Evolutionary conservation across 1,140 invertebrate genomes (phyloP).

Genomic region (Sminthurides bifidus): DNA sequence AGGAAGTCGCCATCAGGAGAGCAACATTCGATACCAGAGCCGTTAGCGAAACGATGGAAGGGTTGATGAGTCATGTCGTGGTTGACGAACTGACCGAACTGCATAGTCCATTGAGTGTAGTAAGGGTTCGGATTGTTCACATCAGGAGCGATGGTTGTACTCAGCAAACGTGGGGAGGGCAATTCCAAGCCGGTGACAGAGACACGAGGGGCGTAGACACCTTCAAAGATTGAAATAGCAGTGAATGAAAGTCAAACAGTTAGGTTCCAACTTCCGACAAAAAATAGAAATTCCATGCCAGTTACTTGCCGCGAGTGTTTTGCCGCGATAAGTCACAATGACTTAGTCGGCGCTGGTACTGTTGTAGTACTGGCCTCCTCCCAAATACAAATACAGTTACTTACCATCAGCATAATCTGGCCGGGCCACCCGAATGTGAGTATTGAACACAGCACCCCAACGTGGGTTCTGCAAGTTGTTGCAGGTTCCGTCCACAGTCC

Average conservation of each 20-base stretch:
- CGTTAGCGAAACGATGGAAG: constrained; percentile 1
- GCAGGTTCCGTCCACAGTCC: constrained; percentile 2
- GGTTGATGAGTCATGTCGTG: constrained; percentile 11
- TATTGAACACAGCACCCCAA: not conserved
- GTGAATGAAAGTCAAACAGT: not conserved
- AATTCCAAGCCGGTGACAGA: not conserved
- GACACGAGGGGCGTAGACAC: constrained; percentile 3
- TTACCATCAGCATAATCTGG: constrained; percentile 9
- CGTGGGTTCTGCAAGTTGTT: constrained; percentile 2
- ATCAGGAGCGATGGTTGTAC: constrained; percentile 8
- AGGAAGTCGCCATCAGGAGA: not conserved
- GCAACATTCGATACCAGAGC: constrained; percentile 14
- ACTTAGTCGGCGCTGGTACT: not conserved
- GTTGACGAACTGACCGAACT: constrained; percentile 15
- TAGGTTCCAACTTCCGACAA: not conserved
- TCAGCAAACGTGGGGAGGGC: constrained; percentile 5
- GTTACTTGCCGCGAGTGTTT: not conserved
- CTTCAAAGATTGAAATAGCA: not conserved
- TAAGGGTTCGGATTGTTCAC: constrained; percentile 1
- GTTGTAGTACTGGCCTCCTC: no score
- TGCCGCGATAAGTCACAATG: no score
- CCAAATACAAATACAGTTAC: constrained; percentile 3
- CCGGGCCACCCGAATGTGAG: not conserved
- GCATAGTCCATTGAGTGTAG: constrained; percentile 12
- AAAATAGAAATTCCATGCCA: not conserved